phyloP scores from a whole-genome alignment of 2,797 vertebrate species.

The Pristis pectinata region DNA sequence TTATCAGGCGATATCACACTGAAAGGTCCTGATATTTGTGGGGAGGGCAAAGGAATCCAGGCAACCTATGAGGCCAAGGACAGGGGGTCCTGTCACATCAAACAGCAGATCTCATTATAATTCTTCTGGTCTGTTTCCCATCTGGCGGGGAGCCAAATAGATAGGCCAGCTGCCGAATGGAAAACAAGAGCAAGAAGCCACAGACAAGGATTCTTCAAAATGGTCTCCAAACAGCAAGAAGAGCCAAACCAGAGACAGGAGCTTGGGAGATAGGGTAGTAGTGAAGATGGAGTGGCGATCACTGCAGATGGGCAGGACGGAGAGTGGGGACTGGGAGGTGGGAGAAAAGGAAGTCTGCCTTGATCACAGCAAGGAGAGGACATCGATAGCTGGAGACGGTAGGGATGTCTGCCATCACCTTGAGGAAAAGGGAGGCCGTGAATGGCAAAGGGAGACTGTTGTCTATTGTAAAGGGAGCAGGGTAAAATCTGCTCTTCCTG shows the following conservation, averaged over 20 bases:
- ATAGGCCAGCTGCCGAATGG: neutral
- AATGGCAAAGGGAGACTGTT: too few species aligned
- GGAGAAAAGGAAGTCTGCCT: too few species aligned
- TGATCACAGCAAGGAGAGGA: neutral
- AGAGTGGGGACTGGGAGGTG: too few species aligned
- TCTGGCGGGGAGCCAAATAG: neutral
- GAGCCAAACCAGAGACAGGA: neutral
- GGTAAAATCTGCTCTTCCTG: neutral
- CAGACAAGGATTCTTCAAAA: neutral
- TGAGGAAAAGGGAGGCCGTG: too few species aligned
- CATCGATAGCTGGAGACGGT: neutral
- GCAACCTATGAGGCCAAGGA: neutral
- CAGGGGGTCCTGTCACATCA: neutral
- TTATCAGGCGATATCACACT: neutral
- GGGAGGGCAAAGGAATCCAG: neutral
- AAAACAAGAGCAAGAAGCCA: too few species aligned
- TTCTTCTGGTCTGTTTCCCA: neutral
- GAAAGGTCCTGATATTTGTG: neutral
- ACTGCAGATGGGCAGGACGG: neutral
- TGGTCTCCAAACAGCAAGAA: neutral
- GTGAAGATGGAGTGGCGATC: neutral
- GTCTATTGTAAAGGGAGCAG: neutral
- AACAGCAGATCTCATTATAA: neutral
- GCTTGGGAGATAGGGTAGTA: neutral
- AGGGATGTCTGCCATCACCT: neutral